These are phyloP conservation scores for Coturnix japonica DNA, from an alignment of 2,113 vertebrate genomes.

Conservation along the genomic window DNA sequence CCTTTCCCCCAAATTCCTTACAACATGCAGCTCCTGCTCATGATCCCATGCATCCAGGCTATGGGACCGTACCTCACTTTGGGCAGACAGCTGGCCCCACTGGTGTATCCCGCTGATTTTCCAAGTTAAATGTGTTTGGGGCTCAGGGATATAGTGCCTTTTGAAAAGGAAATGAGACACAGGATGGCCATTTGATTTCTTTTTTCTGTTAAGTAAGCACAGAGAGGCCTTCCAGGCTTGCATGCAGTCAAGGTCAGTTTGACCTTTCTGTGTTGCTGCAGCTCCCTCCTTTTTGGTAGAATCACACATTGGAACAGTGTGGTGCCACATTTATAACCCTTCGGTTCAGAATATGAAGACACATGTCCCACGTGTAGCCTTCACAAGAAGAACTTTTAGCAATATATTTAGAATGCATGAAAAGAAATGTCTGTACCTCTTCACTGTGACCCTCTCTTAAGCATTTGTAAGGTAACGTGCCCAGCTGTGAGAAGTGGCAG, in stretches of 20 bases:
- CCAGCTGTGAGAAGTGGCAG: fast-evolving
- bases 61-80: fast-evolving
- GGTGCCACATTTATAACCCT: not conserved
- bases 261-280: not conserved
- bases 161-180: not conserved
- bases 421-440: not conserved
- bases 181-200: not conserved
- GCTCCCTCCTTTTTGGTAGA: not conserved
- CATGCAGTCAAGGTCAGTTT: not conserved
- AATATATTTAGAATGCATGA: not conserved
- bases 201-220: not conserved
- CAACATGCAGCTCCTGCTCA: not conserved
- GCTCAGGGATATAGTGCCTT: not conserved
- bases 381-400: not conserved
- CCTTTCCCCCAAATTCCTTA: not conserved
- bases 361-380: not conserved
- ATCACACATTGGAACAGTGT: fast-evolving
- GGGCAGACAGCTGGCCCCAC: fast-evolving
- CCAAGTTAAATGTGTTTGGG: not conserved
- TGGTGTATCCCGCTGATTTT: fast-evolving
- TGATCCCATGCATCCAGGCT: not conserved
- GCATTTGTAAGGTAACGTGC: not conserved
- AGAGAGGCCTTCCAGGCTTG: not conserved
- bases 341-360: not conserved
- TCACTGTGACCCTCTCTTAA: not conserved